These are phyloP conservation scores for Hanleya hanleyi DNA, from an alignment of 2,888 invertebrate species.

Conservation along the genomic window DNA sequence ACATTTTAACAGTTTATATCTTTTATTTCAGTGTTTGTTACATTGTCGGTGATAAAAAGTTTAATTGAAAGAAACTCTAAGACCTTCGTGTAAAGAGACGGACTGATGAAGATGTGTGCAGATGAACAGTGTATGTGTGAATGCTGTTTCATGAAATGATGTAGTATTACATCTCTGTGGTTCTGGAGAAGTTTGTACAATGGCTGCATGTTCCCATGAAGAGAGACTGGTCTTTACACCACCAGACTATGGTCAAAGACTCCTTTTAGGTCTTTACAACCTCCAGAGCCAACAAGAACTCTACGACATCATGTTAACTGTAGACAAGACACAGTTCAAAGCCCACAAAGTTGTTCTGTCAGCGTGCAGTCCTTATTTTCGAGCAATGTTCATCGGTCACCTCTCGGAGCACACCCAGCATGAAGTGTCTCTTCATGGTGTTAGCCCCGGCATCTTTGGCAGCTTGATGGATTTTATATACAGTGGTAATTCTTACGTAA, in stretches of 20 bases:
- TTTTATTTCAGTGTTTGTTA: no score
- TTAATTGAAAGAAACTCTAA: no score
- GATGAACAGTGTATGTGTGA: no score
- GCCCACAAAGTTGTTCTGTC: constrained; percentile 90
- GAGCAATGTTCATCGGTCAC: constrained; percentile 93
- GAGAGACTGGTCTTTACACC: no score
- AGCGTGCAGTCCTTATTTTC: constrained; percentile 92
- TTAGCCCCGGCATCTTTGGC: constrained; percentile 81
- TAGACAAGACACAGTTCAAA: constrained; percentile 45
- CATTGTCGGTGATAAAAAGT: no score
- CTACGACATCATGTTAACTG: constrained; percentile 55
- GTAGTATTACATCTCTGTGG: no score
- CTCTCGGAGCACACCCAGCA: constrained; percentile 87
- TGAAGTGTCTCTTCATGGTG: constrained; percentile 82
- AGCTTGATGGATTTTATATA: constrained; percentile 91
- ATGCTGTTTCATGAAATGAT: no score
- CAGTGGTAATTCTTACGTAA: constrained; percentile 78
- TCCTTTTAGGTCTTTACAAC: constrained; percentile 40
- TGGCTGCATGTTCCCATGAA: no score
- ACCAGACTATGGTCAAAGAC: constrained; percentile 30
- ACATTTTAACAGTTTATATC: no score
- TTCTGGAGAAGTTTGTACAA: no score
- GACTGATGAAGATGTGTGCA: no score
- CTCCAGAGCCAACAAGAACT: constrained; percentile 42
- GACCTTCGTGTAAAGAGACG: no score